These are phyloP conservation scores for Drosophila paulistorum DNA, from an alignment of 1,140 invertebrate species.

Conservation along the genomic window DNA sequence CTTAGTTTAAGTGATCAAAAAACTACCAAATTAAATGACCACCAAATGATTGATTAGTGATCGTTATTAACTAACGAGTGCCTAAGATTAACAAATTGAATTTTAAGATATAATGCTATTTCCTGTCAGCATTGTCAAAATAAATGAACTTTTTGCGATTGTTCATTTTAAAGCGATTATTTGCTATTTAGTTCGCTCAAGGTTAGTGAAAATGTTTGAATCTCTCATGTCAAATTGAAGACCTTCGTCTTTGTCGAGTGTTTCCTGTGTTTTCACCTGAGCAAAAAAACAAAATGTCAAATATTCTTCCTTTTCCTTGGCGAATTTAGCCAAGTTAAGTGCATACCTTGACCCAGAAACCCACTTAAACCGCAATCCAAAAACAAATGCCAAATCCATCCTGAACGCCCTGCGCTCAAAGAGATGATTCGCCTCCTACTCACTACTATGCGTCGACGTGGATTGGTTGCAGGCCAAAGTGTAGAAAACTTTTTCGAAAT, in stretches of 20 bases:
- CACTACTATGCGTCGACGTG: not conserved
- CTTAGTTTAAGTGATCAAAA: too few species aligned
- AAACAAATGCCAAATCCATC: slow-evolving; percentile 20
- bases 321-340: slow-evolving; percentile 36
- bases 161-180: slow-evolving; percentile 2
- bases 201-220: slow-evolving; percentile 10
- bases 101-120: not conserved
- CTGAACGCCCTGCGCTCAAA: slow-evolving; percentile 29
- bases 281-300: not conserved
- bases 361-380: slow-evolving; percentile 41
- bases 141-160: not conserved
- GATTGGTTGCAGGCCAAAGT: slow-evolving; percentile 46
- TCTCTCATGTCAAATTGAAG: not conserved
- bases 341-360: slow-evolving; percentile 70
- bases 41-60: too few species aligned
- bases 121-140: too few species aligned
- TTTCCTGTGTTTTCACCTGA: slow-evolving; percentile 11
- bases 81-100: not conserved
- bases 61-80: too few species aligned
- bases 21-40: too few species aligned
- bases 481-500: slow-evolving; percentile 68
- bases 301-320: not conserved
- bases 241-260: slow-evolving; percentile 33
- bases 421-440: slow-evolving; percentile 14
- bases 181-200: slow-evolving; percentile 22